Evolutionary conservation across 2,113 vertebrate species (phyloP).

Genomic region (Apteryx owenii): DNA sequence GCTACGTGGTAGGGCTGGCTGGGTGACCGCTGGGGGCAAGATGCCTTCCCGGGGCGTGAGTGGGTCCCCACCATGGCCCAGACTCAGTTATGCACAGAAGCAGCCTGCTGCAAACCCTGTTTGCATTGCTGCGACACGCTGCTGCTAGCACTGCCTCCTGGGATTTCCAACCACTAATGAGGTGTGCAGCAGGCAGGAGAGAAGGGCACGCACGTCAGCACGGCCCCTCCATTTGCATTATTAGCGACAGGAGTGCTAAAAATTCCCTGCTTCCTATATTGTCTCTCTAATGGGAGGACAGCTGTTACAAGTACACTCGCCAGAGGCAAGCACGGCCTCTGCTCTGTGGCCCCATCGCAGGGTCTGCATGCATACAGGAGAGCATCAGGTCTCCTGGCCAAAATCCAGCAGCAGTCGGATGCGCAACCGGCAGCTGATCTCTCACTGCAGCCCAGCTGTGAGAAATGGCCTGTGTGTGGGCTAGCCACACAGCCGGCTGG

Average conservation of each 20-base stretch:
- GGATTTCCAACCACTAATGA: constrained; percentile 33
- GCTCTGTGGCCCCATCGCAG: neutral
- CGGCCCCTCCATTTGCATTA: neutral
- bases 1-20: neutral
- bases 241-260: constrained; percentile 5
- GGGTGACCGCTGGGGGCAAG: neutral
- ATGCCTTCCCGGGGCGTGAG: neutral
- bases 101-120: neutral
- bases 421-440: neutral
- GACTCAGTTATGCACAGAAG: neutral
- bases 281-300: neutral
- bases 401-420: neutral
- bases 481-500: neutral
- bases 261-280: neutral
- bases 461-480: neutral
- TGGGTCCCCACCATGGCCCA: neutral
- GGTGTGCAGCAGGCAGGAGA: neutral
- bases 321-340: neutral
- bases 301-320: neutral
- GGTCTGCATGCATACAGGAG: neutral
- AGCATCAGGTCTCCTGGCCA: neutral
- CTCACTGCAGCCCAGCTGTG: neutral
- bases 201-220: neutral
- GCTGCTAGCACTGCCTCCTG: neutral
- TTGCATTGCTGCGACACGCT: accelerated